Conservation (phyloP, 1,140 invertebrate genomes). For the Plutomurus gul region DNA sequence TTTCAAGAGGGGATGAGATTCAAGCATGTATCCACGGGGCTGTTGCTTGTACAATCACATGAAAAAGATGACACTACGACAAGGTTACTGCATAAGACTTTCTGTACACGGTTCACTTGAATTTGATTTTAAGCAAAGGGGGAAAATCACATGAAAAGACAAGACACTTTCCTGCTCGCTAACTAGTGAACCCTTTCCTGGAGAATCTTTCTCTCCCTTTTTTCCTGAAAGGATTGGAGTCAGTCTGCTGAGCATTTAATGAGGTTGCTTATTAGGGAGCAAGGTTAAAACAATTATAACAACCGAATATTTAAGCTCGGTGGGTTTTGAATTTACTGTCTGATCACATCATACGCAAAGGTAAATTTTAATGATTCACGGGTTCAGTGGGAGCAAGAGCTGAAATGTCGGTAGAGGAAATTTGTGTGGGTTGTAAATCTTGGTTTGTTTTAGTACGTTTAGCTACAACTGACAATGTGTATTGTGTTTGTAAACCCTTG, state of each 20-base stretch:
- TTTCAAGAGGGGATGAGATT: background rate
- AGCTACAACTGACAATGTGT: background rate
- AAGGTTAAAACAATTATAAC: too few species aligned
- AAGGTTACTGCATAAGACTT: background rate
- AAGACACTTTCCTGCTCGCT: background rate
- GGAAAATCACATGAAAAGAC: slow-evolving; percentile 1
- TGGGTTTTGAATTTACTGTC: too few species aligned
- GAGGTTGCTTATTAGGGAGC: too few species aligned
- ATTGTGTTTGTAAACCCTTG: background rate
- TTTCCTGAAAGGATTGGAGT: too few species aligned
- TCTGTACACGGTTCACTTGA: background rate
- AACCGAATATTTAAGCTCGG: too few species aligned
- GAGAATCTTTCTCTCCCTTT: background rate
- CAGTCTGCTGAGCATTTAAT: too few species aligned
- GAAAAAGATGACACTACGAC: slow-evolving; percentile 4
- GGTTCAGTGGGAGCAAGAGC: background rate
- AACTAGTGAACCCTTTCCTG: background rate
- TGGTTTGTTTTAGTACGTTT: background rate
- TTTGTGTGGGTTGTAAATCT: too few species aligned
- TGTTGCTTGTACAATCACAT: slow-evolving; percentile 5
- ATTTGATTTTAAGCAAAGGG: background rate
- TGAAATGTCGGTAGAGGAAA: background rate
- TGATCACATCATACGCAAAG: too few species aligned
- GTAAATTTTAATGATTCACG: too few species aligned
- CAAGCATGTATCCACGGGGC: background rate